phyloP scores from a whole-genome alignment of 2,797 vertebrate genomes.

The Sorex maritimensis region DNA sequence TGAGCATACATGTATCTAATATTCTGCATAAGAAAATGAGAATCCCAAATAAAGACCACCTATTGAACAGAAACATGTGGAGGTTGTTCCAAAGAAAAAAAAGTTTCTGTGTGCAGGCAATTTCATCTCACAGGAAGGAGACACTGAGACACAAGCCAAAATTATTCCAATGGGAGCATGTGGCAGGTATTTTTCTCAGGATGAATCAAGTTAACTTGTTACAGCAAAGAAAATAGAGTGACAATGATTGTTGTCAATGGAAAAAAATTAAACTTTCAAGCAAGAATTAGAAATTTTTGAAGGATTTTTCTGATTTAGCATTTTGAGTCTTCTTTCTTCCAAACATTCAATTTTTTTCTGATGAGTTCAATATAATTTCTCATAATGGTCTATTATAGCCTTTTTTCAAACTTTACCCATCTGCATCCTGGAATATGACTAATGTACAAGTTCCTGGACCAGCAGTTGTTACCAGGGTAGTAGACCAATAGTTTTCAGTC shows the following conservation, averaged over 20 bases:
- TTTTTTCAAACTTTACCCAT: too few species aligned
- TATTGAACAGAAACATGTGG: neutral
- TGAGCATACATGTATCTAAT: neutral
- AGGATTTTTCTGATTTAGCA: neutral
- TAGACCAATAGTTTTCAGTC: too few species aligned
- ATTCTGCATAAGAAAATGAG: neutral
- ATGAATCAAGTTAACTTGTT: constrained; percentile 12
- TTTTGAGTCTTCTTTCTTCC: constrained; percentile 12
- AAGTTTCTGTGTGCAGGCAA: neutral
- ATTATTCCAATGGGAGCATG: neutral
- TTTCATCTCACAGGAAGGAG: neutral
- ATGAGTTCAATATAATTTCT: neutral
- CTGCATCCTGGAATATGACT: too few species aligned
- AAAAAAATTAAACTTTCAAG: constrained; percentile 12
- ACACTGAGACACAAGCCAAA: neutral
- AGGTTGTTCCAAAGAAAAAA: neutral
- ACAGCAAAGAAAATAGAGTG: constrained; percentile 8
- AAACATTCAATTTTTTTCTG: neutral
- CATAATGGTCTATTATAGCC: too few species aligned
- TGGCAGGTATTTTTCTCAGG: constrained; percentile 38
- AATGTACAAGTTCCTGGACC: too few species aligned
- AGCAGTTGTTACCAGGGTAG: too few species aligned
- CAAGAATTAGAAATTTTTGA: constrained; percentile 22
- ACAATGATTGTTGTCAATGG: constrained; percentile 1
- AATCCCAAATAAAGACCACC: neutral